Conservation (phyloP, 2,797 vertebrate species). For the Sebastes itinus region DNA sequence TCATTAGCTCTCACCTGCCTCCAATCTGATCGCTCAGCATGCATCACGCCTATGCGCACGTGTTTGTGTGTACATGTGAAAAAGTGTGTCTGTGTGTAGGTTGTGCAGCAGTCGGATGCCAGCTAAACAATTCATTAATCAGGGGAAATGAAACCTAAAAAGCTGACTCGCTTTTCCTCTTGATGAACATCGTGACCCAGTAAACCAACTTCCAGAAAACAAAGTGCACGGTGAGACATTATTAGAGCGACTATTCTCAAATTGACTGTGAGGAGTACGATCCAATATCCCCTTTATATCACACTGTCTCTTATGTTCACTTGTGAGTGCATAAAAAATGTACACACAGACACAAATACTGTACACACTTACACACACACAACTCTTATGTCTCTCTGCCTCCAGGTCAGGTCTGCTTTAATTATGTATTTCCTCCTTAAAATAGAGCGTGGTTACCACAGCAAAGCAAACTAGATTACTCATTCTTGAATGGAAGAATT, state of each 20-base stretch:
- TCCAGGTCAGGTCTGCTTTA: conserved; percentile 70
- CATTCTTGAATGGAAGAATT: conserved; percentile 64
- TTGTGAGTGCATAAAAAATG: background rate
- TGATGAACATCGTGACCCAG: conserved; percentile 32
- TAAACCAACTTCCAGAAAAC: conserved; percentile 32
- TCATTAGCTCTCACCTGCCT: conserved; percentile 69
- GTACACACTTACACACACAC: conserved; percentile 18
- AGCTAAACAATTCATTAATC: conserved; percentile 61
- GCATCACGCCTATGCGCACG: conserved; percentile 31
- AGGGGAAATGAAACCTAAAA: conserved; percentile 49
- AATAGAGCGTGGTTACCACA: conserved; percentile 71
- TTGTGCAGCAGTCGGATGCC: conserved; percentile 32
- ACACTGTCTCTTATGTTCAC: background rate
- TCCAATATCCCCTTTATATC: conserved; percentile 6
- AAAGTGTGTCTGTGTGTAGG: conserved; percentile 21
- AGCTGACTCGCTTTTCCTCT: conserved; percentile 35
- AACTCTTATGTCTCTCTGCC: conserved; percentile 42
- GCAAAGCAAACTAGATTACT: conserved; percentile 71
- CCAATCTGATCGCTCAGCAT: conserved; percentile 53
- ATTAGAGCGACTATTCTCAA: conserved; percentile 7
- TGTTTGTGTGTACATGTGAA: background rate
- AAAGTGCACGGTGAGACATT: background rate
- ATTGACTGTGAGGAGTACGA: background rate
- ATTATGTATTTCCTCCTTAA: conserved; percentile 80
- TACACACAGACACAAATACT: background rate